Evolutionary conservation across 2,113 vertebrate genomes (phyloP).

Genomic region (Calidris pygmaea): DNA sequence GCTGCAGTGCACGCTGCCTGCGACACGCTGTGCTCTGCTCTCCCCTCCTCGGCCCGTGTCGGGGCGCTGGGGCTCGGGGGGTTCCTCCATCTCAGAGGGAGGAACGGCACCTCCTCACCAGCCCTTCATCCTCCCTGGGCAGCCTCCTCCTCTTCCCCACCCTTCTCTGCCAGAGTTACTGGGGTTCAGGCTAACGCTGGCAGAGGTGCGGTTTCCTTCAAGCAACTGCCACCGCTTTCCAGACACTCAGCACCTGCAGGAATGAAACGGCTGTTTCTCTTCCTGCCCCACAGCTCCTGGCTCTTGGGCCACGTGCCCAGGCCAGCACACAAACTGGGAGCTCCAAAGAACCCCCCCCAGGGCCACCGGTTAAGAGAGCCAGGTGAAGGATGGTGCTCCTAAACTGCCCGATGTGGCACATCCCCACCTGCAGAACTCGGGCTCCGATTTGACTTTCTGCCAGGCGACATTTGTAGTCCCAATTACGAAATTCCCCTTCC

Average conservation of each 20-base stretch:
- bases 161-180: neutral
- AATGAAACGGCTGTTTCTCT: neutral
- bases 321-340: neutral
- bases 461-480: neutral
- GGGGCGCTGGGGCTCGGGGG: neutral
- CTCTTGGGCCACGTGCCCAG: accelerated
- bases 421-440: neutral
- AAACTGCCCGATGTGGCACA: neutral
- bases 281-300: neutral
- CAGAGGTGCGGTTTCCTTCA: neutral
- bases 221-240: neutral
- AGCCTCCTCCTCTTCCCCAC: neutral
- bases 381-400: neutral
- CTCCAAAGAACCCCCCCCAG: neutral
- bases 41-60: accelerated
- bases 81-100: neutral
- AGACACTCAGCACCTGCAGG: neutral
- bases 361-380: neutral
- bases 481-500: neutral
- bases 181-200: neutral
- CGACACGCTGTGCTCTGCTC: neutral
- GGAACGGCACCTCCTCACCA: neutral
- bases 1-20: accelerated
- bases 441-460: neutral
- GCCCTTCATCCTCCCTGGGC: neutral